Evolutionary conservation across 2,888 invertebrate species (phyloP), one percentile per base, ranked within the genome.

Genomic region (Philereme transversata): DNA sequence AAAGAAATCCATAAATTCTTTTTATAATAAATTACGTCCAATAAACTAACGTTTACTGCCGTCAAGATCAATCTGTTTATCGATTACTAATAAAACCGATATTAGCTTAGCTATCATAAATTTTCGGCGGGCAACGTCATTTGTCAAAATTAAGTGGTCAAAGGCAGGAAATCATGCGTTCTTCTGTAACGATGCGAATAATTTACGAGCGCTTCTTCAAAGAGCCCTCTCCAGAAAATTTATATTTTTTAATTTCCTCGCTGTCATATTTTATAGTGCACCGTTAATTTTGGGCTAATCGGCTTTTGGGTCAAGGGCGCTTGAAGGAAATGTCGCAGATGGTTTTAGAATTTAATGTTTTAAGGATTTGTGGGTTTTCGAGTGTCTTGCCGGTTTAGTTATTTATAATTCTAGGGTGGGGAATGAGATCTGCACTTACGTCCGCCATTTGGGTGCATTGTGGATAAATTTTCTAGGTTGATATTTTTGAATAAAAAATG

Each of bases 91-190:
- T 76, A 60, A 67, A 62, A 64, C 22, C 51, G 44, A 62, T 64
- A 65, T 75, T 64, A 57, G 57, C 52, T 55, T 49, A 64, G 59
- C 58, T 61, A 59, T 57, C 61, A 69, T 67, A 69, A 67, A 69
- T 65, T 63, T 57, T 63, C 43, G 59, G 60, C 63, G 62, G 71
- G 62, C 44, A 70, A 69, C 65, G 68, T 68, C 68, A 74, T 78
- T 76, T 79, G 75, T 77, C 77, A 78, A 72, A 74, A 71, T 74
- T 74, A 79, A 78, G 71, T 70, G 72, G 76, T 71, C 67, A 65
- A 71, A 71, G 62, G 57, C 44, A 58, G 64, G 62, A 64, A 64
- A 57, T 61, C 63, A 62, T 66, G 67, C 64, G 67, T 60, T 60
- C 63, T 33, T 46, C 57, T 51, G 60, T 70, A 77, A 77, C 73